Percentiles rank a stretch among this genome's conserved stretches.
phyloP scores from a whole-genome alignment of 2,888 invertebrate species.

The Aproaerema taeniolella region DNA sequence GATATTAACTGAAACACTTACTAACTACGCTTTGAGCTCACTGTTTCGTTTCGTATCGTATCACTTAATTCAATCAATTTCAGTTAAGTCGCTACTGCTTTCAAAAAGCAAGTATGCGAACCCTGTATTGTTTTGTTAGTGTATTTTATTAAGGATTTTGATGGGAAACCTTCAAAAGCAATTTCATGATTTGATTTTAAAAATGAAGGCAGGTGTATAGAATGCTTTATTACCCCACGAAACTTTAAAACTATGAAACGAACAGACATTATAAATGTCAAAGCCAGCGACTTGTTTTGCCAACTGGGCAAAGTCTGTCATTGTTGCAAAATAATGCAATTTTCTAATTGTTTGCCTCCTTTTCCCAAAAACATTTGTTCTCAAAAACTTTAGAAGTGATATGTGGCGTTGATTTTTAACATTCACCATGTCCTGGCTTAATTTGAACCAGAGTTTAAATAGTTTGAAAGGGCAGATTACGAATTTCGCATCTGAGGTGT shows the following conservation, averaged over 20 bases:
- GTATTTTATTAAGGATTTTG: too few species aligned
- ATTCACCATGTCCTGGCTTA: conserved; percentile 82
- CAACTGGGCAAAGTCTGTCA: conserved; percentile 73
- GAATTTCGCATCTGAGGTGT: conserved; percentile 92
- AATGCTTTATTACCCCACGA: too few species aligned
- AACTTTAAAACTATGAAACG: neutral
- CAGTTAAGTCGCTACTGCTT: too few species aligned
- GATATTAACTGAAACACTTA: too few species aligned
- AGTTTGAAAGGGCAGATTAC: conserved; percentile 92
- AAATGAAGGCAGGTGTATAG: too few species aligned
- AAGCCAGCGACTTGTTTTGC: conserved; percentile 54
- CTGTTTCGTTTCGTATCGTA: too few species aligned
- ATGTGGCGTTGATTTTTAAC: conserved; percentile 37
- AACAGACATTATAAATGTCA: conserved; percentile 5
- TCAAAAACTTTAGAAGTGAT: conserved; percentile 39
- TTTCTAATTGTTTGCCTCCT: conserved; percentile 61
- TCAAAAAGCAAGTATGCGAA: too few species aligned
- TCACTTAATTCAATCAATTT: too few species aligned
- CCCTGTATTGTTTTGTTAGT: too few species aligned
- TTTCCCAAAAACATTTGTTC: conserved; percentile 33
- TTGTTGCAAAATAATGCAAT: conserved; percentile 64
- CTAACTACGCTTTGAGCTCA: too few species aligned
- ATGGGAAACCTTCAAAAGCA: too few species aligned
- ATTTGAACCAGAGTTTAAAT: conserved; percentile 80
- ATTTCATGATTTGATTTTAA: too few species aligned